Evolutionary conservation across 1,140 invertebrate species (phyloP).

Genomic region (Sycobia sp.): DNA sequence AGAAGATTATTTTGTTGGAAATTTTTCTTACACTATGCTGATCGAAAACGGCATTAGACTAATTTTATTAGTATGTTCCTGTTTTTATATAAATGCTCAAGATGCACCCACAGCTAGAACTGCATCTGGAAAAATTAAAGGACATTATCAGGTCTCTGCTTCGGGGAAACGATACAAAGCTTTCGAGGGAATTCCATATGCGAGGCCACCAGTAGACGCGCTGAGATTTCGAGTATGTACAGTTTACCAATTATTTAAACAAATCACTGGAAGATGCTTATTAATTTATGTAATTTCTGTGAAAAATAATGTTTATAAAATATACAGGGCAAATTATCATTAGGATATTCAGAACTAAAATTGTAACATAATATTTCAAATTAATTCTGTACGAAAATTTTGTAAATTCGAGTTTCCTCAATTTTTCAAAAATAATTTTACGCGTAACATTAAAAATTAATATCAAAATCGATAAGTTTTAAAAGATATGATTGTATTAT

Average conservation of each 20-base stretch:
- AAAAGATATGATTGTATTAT: too few species aligned
- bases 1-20: too few species aligned
- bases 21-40: too few species aligned
- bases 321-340: neutral
- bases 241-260: too few species aligned
- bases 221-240: constrained; percentile 11
- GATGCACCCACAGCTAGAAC: neutral
- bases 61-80: too few species aligned
- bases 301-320: neutral
- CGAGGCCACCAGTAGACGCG: neutral
- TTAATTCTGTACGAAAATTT: neutral
- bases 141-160: constrained; percentile 3
- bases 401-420: neutral
- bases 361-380: neutral
- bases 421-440: too few species aligned
- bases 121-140: constrained; percentile 5
- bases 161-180: neutral
- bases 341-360: neutral
- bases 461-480: too few species aligned
- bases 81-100: too few species aligned
- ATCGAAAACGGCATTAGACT: too few species aligned
- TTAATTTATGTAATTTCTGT: neutral
- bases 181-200: constrained; percentile 18
- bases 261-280: too few species aligned
- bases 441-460: too few species aligned